Conservation (phyloP, 2,797 vertebrate species). For the Siniperca scherzeri region DNA sequence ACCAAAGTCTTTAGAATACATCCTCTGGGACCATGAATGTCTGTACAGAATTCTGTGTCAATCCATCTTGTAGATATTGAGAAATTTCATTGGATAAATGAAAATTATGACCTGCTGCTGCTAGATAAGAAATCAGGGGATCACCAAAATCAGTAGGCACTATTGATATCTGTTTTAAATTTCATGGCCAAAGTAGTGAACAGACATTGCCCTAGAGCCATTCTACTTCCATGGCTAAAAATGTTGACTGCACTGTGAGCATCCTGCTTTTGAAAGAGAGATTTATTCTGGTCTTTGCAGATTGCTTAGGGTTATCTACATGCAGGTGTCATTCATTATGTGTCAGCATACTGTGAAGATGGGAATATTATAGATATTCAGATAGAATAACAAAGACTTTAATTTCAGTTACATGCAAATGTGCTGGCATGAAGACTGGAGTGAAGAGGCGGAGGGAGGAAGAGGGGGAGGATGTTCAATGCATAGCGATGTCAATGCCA, state of each 20-base stretch:
- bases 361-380: too few species aligned
- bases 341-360: constrained; percentile 4
- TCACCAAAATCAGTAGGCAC: neutral
- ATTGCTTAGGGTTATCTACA: constrained; percentile 19
- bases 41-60: neutral
- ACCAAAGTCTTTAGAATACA: neutral
- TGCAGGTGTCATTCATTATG: constrained; percentile 15
- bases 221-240: neutral
- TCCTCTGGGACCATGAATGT: neutral
- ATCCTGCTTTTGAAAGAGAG: neutral
- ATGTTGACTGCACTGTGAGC: constrained; percentile 13
- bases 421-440: constrained; percentile 36
- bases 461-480: constrained; percentile 53
- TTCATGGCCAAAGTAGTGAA: neutral
- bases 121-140: neutral
- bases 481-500: constrained; percentile 54
- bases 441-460: constrained; percentile 30
- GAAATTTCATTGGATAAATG: neutral
- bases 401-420: neutral
- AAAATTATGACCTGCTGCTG: neutral
- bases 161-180: neutral
- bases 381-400: too few species aligned
- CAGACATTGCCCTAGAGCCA: neutral
- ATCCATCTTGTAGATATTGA: neutral
- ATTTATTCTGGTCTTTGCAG: neutral